Evolutionary conservation across 2,797 vertebrate genomes (phyloP), one percentile per base, ranked within the genome.

Genomic region (Chelon labrosus): DNA sequence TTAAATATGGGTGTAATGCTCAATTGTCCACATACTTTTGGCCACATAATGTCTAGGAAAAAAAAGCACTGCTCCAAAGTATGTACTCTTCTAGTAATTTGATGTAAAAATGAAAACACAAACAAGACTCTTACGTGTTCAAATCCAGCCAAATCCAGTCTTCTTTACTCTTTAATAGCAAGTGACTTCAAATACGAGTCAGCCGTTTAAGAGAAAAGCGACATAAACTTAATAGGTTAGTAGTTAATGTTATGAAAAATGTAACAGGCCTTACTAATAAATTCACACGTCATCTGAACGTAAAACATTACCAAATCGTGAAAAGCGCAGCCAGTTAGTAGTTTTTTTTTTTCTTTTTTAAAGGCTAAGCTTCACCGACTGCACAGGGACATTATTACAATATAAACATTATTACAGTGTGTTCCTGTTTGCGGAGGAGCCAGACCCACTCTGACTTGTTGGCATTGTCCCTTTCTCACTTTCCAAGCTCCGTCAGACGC

Each of bases 401-500:
- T 35, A 35, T 35, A 35, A 82, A 83, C 70, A 47, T 78, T 69
- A 66, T 38, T 35, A 35, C 31, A 35, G 31, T 56, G 54, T 65
- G 59, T 46, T 69, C 50, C 16, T 65, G 71, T 70, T 60, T 77
- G 64, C 47, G 61, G 13, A 59, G 71, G 27, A 72, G 59, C 76
- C 70, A 80, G 70, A 66, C 31, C 17, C 71, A 1, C 75, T 69
- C 39, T 1, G 17, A 27, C 50, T 60, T 13, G 52, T 47, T 90
- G 77, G 80, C 83, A 41, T 82, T 80, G 85, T 77, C 64, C 7
- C 70, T 6, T 65, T 82, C 77, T 87, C 76, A 19, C 79, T 84
- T 85, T 85, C 83, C 83, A 85, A 77, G 66, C 73, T 69, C 68
- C 50, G 50, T 77, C 85, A 85, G 65, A 46, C 50, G 17, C 51